phyloP scores from a whole-genome alignment of 2,113 vertebrate genomes.

The Sardina pilchardus region DNA sequence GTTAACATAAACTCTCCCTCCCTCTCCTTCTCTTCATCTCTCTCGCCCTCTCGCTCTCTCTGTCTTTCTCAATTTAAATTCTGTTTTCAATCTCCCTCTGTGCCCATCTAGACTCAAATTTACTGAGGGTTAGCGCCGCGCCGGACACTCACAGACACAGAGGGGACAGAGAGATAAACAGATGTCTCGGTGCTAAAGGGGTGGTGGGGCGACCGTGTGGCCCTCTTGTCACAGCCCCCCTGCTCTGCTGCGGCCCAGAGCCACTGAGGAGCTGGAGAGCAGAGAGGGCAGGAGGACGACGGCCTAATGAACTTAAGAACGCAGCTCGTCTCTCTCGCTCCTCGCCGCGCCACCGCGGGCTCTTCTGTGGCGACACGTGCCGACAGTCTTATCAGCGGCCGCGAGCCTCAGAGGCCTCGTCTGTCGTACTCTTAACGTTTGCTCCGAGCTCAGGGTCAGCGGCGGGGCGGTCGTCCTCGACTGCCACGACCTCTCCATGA shows the following conservation, averaged over 20 bases:
- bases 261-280: neutral
- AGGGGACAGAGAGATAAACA: neutral
- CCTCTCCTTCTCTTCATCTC: neutral
- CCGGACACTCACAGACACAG: neutral
- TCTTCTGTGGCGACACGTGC: neutral
- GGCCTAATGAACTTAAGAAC: neutral
- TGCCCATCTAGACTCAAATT: neutral
- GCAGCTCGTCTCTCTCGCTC: neutral
- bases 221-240: neutral
- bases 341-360: neutral
- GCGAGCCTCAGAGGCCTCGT: neutral
- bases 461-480: neutral
- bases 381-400: neutral
- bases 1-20: neutral
- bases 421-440: neutral
- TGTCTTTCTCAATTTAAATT: neutral
- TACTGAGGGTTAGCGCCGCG: no score
- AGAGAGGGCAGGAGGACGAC: neutral
- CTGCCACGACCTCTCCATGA: slow-evolving; percentile 32
- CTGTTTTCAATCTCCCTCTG: neutral
- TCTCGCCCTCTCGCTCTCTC: neutral
- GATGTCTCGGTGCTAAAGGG: neutral
- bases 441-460: neutral
- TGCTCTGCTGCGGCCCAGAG: neutral
- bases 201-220: neutral